These are phyloP conservation scores for Drosophila limbata DNA, from an alignment of 2,888 invertebrate species.

Conservation along the genomic window DNA sequence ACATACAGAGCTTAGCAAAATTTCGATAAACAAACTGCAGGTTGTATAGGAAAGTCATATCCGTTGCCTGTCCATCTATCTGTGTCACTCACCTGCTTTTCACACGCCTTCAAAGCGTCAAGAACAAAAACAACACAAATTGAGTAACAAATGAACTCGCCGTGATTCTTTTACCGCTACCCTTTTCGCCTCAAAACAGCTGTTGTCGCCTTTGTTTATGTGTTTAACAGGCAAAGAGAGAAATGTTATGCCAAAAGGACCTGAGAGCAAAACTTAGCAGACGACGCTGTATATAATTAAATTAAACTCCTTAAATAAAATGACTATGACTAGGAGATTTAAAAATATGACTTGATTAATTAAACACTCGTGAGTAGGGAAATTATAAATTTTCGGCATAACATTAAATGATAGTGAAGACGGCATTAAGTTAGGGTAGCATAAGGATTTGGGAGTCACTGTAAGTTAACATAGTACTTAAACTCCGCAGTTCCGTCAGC, in stretches of 20 bases:
- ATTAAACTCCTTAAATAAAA: background rate
- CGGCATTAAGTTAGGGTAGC: background rate
- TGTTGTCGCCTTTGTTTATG: conserved; percentile 54
- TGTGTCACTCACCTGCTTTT: conserved; percentile 76
- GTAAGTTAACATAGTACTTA: conserved; percentile 37
- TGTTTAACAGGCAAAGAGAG: conserved; percentile 26
- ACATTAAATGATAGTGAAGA: background rate
- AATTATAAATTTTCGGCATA: background rate
- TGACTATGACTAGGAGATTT: background rate
- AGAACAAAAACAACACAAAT: conserved; percentile 43
- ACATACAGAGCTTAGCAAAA: conserved; percentile 13
- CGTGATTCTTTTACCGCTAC: conserved; percentile 24
- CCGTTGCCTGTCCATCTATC: conserved; percentile 57
- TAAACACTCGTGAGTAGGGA: background rate
- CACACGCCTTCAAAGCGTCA: conserved; percentile 42
- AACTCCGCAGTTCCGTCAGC: background rate
- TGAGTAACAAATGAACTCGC: conserved; percentile 54
- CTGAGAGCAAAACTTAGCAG: conserved; percentile 3
- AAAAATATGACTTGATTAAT: background rate
- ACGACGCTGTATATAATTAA: background rate
- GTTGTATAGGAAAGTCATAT: conserved; percentile 48
- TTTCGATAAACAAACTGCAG: conserved; percentile 41
- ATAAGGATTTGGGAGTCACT: conserved; percentile 1
- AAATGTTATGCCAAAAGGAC: conserved; percentile 25
- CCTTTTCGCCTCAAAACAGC: conserved; percentile 38